phyloP scores from a whole-genome alignment of 2,797 vertebrate genomes.

The Xenentodon cancila region DNA sequence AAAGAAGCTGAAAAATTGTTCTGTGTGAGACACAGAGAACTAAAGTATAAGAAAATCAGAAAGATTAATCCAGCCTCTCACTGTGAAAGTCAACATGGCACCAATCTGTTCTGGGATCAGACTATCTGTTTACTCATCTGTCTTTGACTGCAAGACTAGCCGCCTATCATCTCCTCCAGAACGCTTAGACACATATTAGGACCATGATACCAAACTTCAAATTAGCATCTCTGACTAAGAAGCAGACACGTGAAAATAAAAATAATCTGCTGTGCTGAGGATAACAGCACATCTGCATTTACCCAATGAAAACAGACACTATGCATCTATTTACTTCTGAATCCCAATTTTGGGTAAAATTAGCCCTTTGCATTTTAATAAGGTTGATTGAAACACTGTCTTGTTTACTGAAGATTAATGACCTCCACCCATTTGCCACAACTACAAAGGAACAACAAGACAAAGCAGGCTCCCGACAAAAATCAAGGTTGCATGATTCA shows the following conservation, averaged over 20 bases:
- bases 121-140: conserved; percentile 47
- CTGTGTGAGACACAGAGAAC: conserved; percentile 1
- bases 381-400: conserved; percentile 25
- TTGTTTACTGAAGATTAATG: conserved; percentile 34
- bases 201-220: conserved; percentile 57
- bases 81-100: conserved; percentile 68
- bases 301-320: conserved; percentile 28
- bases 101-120: conserved; percentile 46
- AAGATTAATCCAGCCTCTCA: conserved; percentile 66
- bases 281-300: conserved; percentile 21
- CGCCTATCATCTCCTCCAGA: conserved; percentile 45
- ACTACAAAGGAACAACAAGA: conserved; percentile 38
- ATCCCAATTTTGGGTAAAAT: conserved; percentile 19
- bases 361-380: conserved; percentile 39
- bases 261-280: conserved; percentile 6
- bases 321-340: conserved; percentile 19
- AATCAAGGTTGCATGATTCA: conserved; percentile 36
- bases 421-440: conserved; percentile 17
- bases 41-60: conserved; percentile 27
- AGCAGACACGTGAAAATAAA: conserved; percentile 13
- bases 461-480: conserved; percentile 8
- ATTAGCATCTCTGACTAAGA: conserved; percentile 33
- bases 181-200: conserved; percentile 23
- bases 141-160: conserved; percentile 27
- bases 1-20: neutral